These are phyloP conservation scores for Anarrhichthys ocellatus DNA, from an alignment of 2,113 vertebrate species.

Conservation along the genomic window DNA sequence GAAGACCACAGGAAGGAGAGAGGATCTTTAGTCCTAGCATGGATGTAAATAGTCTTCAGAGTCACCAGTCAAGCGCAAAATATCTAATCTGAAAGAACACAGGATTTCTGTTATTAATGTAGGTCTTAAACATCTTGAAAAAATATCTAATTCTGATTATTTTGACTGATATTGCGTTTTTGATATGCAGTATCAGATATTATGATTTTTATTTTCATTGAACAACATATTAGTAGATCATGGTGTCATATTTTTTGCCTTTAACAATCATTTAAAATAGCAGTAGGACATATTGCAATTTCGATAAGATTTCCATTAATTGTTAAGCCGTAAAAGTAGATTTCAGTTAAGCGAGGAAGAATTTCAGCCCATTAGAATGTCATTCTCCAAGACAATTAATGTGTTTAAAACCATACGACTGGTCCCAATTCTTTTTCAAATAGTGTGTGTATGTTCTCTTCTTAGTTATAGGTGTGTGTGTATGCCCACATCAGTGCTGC, in stretches of 20 bases:
- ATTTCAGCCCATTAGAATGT: neutral
- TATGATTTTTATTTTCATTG: neutral
- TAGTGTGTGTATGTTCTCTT: constrained; percentile 1
- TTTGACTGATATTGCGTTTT: neutral
- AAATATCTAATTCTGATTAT: neutral
- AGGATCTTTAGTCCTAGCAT: neutral
- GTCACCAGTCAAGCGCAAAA: neutral
- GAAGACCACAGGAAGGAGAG: neutral
- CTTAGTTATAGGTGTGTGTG: neutral
- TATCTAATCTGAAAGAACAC: neutral
- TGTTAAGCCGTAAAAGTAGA: neutral
- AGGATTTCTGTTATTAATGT: neutral
- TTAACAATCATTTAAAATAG: neutral
- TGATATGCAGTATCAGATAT: neutral
- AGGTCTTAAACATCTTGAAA: neutral
- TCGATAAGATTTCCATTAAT: neutral
- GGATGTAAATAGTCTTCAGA: neutral
- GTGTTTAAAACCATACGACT: neutral
- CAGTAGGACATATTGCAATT: neutral
- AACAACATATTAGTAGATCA: neutral
- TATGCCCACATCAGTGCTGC: constrained; percentile 12
- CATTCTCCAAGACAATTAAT: neutral
- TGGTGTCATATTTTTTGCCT: neutral
- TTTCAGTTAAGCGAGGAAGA: neutral
- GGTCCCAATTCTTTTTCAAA: neutral